Percentiles rank a stretch among this genome's conserved stretches.
Evolutionary conservation across 2,113 vertebrate species (phyloP).

Genomic region (Notarius lentiginosus): DNA sequence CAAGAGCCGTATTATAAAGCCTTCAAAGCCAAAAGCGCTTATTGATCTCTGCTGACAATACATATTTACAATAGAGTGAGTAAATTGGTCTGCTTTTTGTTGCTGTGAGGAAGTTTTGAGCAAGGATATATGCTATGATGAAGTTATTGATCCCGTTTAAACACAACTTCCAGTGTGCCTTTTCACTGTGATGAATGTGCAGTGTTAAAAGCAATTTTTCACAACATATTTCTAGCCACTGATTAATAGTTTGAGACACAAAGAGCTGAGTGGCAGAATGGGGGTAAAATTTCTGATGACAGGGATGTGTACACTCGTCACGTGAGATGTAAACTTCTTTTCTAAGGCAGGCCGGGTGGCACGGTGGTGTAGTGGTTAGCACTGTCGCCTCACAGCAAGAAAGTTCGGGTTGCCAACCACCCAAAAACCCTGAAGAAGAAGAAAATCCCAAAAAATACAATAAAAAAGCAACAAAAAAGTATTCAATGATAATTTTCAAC

Average conservation of each 20-base stretch:
- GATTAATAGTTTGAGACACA: slow-evolving; percentile 41
- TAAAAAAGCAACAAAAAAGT: too few species aligned
- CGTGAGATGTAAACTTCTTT: slow-evolving; percentile 22
- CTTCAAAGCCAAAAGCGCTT: slow-evolving; percentile 32
- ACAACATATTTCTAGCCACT: slow-evolving; percentile 33
- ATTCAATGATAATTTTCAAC: too few species aligned
- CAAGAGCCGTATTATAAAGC: slow-evolving; percentile 4
- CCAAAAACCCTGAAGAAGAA: too few species aligned
- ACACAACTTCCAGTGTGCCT: background rate
- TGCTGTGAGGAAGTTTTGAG: background rate
- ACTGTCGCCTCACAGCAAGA: too few species aligned
- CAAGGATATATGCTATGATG: slow-evolving; percentile 12
- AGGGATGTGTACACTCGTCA: slow-evolving; percentile 30
- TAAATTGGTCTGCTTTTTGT: slow-evolving; percentile 32
- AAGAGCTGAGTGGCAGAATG: slow-evolving; percentile 45
- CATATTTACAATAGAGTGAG: slow-evolving; percentile 33
- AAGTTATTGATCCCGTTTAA: slow-evolving; percentile 36
- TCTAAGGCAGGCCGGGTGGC: background rate
- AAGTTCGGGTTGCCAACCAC: too few species aligned
- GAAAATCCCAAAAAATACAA: too few species aligned
- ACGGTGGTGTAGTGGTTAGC: too few species aligned
- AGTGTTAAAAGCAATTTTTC: slow-evolving; percentile 15
- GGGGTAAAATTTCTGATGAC: slow-evolving; percentile 46
- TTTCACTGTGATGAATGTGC: slow-evolving; percentile 17
- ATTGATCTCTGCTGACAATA: slow-evolving; percentile 18